These are phyloP conservation scores for Tachina grossa DNA, from an alignment of 2,888 invertebrate genomes.

Conservation along the genomic window DNA sequence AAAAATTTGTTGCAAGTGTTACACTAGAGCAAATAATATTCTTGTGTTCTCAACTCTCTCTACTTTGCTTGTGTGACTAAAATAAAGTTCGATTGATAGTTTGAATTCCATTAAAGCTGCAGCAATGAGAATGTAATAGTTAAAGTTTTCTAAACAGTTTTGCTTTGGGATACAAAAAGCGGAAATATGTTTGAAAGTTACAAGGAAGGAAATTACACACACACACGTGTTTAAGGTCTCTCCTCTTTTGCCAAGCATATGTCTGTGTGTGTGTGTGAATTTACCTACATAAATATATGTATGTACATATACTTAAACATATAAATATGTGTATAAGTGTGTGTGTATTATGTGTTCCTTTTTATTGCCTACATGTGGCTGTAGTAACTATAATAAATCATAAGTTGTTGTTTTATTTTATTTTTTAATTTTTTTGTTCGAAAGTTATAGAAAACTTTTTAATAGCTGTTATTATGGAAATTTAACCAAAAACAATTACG, in stretches of 20 bases:
- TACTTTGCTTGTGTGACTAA: neutral
- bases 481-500: conserved; percentile 37
- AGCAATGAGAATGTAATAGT: conserved; percentile 53
- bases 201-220: conserved; percentile 8
- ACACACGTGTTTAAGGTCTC: conserved; percentile 20
- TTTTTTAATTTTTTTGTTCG: neutral
- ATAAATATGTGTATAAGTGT: neutral
- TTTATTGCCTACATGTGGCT: neutral
- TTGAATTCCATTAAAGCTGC: conserved; percentile 41
- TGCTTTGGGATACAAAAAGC: neutral
- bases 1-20: conserved; percentile 5
- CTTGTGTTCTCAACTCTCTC: neutral
- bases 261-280: neutral
- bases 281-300: neutral
- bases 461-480: conserved; percentile 48
- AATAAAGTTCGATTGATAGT: conserved; percentile 8
- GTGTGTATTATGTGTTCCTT: neutral
- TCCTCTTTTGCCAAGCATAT: neutral
- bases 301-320: neutral
- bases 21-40: neutral
- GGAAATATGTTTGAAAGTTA: conserved; percentile 4
- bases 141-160: conserved; percentile 51
- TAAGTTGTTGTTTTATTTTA: neutral
- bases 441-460: conserved; percentile 44
- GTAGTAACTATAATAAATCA: conserved; percentile 42